Base-by-base conservation (phyloP, 1,140 invertebrate species). In the Neuroterus valhalla region DNA sequence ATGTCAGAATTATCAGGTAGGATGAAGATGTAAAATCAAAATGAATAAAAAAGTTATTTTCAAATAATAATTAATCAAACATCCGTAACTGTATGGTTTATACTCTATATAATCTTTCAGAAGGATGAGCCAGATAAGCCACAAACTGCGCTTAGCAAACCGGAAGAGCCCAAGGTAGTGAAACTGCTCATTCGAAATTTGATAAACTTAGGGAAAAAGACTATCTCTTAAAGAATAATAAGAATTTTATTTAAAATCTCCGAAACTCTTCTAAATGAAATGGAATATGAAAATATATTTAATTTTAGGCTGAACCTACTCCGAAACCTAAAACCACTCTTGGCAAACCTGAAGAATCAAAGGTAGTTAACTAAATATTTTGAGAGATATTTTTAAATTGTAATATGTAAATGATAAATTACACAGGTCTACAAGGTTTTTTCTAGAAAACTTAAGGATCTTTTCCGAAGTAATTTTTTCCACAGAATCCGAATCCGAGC, bases 241-340 rank as follows among this genome's bases (percentile, higher is more conserved):
- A 76, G 75, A 66, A 72, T 6, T 1, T 19, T 48, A 19, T 2
- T 50, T 19, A 50, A 50, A 50, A 38, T 72, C 71, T 62, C 17
- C 43, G 62, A 14, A 71, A 23, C 38, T 67, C 69, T 21, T 52
- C 17, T 68, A 46, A 68, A 70, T 10, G 11, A 68, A 68, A 44
- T 12, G 10, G 19, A 19, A 43, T 68, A 14, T 14, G 68, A 38
- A n/a, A 19, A 5, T 76, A 72, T 71, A 71, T 11, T 50, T 26
- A 68, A 66, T 69, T 84, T 68, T 79, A 85, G 82, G 82, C 81
- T 46, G 81, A 82, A 83, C 75, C 75, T 55, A 71, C 48, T 17
- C 52, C 71, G 15, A 83, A 81, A 77, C 46, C 76, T 21, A 75
- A 76, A 66, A 62, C 75, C 14, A 78, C 70, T 69, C 68, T 72